phyloP scores from a whole-genome alignment of 1,140 invertebrate species.

The Holotrichia oblita region DNA sequence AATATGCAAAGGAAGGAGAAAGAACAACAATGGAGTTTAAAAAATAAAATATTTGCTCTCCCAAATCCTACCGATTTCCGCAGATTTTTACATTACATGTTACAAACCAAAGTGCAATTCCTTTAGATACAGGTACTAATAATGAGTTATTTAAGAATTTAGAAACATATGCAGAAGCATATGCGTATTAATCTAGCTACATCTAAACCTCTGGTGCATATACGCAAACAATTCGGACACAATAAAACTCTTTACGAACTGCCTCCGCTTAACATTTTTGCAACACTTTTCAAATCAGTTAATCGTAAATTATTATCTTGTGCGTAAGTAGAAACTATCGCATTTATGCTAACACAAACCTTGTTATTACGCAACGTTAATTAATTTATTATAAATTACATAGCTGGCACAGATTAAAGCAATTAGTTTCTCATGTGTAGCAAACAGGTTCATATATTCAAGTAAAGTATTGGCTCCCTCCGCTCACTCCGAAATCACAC shows the following conservation, averaged over 20 bases:
- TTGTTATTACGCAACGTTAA: background rate
- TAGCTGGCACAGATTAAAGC: background rate
- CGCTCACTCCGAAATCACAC: background rate
- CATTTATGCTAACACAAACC: background rate
- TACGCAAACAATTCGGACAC: no score
- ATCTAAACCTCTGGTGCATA: no score
- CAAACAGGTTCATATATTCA: background rate
- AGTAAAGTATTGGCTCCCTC: background rate
- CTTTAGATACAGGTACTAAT: no score
- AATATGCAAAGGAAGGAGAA: no score
- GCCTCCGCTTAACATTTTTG: background rate
- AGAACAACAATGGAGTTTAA: no score
- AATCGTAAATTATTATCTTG: background rate
- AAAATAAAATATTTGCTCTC: no score
- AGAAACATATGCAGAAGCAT: no score
- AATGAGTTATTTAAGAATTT: no score
- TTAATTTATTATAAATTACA: constrained; percentile 12
- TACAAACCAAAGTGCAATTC: no score
- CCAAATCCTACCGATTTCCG: no score
- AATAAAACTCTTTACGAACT: background rate
- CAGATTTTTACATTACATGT: no score
- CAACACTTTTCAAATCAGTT: background rate
- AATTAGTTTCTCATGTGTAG: constrained; percentile 1
- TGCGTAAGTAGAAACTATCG: background rate
- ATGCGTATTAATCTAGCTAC: no score